phyloP scores from a whole-genome alignment of 1,140 invertebrate species.

The Antheraea pernyi region DNA sequence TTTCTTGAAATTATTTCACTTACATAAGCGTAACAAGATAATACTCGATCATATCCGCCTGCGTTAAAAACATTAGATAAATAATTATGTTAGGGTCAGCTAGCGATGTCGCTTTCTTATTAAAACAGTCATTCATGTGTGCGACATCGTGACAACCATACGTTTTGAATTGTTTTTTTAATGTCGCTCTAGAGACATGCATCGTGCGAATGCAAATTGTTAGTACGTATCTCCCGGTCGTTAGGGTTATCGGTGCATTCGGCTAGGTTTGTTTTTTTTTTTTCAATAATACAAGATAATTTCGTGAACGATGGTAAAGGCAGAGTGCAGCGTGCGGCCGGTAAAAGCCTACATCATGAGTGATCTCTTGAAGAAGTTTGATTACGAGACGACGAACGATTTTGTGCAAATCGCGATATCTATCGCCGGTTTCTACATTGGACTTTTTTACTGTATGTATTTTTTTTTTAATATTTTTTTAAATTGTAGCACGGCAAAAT shows the following conservation, averaged over 20 bases:
- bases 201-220: slow-evolving; percentile 34
- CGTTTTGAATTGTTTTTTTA: slow-evolving; percentile 30
- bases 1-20: neutral
- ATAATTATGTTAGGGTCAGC: slow-evolving; percentile 42
- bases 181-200: slow-evolving; percentile 37
- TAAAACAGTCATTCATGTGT: slow-evolving; percentile 40
- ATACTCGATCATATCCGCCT: neutral
- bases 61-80: slow-evolving; percentile 6
- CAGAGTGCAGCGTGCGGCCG: slow-evolving; percentile 57
- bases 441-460: slow-evolving; percentile 64
- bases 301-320: slow-evolving; percentile 54
- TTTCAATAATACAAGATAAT: slow-evolving; percentile 20
- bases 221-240: slow-evolving; percentile 33
- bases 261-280: slow-evolving; percentile 26
- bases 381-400: slow-evolving; percentile 58
- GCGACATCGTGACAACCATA: slow-evolving; percentile 33
- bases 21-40: neutral
- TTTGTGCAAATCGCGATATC: slow-evolving; percentile 58
- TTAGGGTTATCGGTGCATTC: slow-evolving; percentile 60
- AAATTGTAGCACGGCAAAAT: too few relatives aligned
- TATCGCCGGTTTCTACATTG: slow-evolving; percentile 61
- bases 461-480: slow-evolving; percentile 27
- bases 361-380: slow-evolving; percentile 66
- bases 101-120: slow-evolving; percentile 15
- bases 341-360: slow-evolving; percentile 72